Base-by-base conservation (phyloP, 2,888 invertebrate species). In the Drosophila macrospina region DNA sequence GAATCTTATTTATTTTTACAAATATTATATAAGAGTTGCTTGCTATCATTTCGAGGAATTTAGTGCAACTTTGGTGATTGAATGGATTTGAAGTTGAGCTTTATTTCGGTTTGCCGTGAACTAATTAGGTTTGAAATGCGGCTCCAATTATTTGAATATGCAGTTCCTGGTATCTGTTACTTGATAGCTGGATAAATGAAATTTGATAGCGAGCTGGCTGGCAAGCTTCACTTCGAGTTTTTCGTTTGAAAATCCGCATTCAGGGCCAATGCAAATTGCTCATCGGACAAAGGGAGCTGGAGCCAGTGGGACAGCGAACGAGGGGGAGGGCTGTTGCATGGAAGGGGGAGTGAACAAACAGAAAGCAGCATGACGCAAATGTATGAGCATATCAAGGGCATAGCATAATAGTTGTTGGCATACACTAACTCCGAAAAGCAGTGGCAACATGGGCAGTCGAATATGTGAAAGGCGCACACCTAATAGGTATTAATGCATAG, bases 81-180 rank as follows among this genome's bases (percentile, higher is more conserved):
- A 37, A 8, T 16, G 16, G 15, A 10, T 39, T 16, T 47, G 5
- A 15, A 11, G 30, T 16, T 32, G 6, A 7, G 11, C 16, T 16
- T 30, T 30, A 4, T 47, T 30, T 32, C 11, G 11, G 47, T 15
- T 15, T 30, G 11, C 1, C 5, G 16, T 4, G 10, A 1, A 16
- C 47, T 59, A 59, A 59, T 65, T 65, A 37, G 48, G 42, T 44
- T 50, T 65, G 24, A 42, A 52, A 48, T 50, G 48, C 48, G 57
- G 16, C 36, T 52, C 52, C 47, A 64, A 52, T 64, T 64, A 57
- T 47, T 52, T 16, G 11, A 13, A 57, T 16, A 26, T 51, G 61
- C 44, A 51, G 7, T 59, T 63, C 36, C 28, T 39, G 36, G 16
- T 10, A 28, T 6, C 41, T 41, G 39, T 16, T 16, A 15, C 4